phyloP scores from a whole-genome alignment of 1,140 invertebrate species.

The Drosophila teissieri region DNA sequence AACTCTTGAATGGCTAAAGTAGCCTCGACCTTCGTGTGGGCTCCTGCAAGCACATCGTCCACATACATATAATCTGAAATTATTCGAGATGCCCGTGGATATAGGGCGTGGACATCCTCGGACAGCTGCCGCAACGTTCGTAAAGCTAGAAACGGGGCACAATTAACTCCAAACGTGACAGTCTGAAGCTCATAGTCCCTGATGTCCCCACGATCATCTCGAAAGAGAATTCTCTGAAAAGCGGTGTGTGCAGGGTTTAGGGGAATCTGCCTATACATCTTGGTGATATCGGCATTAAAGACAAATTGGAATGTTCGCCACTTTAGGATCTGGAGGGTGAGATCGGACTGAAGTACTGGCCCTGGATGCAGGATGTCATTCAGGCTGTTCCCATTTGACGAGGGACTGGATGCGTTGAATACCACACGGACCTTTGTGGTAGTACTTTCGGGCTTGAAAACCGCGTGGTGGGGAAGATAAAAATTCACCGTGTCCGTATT shows the following conservation, averaged over 20 bases:
- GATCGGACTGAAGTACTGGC: background rate
- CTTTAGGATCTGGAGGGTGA: background rate
- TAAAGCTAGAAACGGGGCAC: background rate
- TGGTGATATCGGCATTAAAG: no score
- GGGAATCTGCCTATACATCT: no score
- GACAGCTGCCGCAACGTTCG: background rate
- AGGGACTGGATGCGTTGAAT: background rate
- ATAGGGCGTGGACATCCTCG: no score
- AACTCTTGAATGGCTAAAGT: background rate
- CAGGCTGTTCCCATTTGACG: background rate
- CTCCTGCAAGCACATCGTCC: background rate
- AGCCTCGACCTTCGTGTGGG: background rate
- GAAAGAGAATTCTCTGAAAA: no score
- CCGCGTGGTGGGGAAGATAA: no score
- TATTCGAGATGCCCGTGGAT: background rate
- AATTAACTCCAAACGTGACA: background rate
- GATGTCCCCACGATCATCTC: no score
- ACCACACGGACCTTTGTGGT: background rate
- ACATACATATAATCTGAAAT: background rate
- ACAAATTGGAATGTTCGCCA: background rate
- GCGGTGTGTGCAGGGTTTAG: no score
- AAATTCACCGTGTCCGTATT: no score
- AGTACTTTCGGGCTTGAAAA: no score
- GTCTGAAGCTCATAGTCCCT: no score
- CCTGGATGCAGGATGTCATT: background rate